Evolutionary conservation across 92 coral and sea anemone species (phyloP), one percentile per base, ranked within the genome.

Genomic region (Chrysogorgia sp.): DNA sequence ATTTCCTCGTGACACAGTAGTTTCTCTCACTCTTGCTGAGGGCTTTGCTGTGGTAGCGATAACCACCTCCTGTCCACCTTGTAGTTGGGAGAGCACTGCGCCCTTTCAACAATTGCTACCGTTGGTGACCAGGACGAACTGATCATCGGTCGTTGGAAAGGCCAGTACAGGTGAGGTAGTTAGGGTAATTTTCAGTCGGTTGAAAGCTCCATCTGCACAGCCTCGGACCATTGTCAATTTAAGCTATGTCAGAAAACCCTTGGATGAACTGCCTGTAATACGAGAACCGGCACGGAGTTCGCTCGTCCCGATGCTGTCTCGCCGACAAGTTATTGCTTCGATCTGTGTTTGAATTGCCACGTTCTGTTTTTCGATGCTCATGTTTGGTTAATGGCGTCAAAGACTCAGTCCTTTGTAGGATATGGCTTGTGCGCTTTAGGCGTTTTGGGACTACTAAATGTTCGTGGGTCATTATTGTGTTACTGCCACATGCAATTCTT

Each of bases 111-210:
- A 25, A 64, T 81, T 67, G 75, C 90, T 75, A 33, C 86, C 81
- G 31, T 86, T 86, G 3, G 86, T 86, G 43, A 80, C 90, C 0
- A 86, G 70, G 48, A 70, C 52, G 12, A 84, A 77, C n/a, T 30
- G 22, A 59, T 74, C 66, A 0, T 77, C 64, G 15, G 17, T 14
- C 0, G 64, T 57, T 14, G 88, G 76, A 63, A 21, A 83, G 24
- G 75, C 79, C 55, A 84, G 76, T 20, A 77, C 63, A 12, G 79
- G 80, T 10, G 81, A 40, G 23, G 83, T 4, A 37, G 82, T 61
- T 9, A 82, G 32, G 1, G 43, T 30, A n/a, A 26, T 28, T 65
- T 82, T 82, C 5, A 72, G 32, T 17, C 29, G 65, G 41, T 82
- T 50, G 37, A 82, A 82, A 8, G 76, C 74, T n/a, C n/a, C n/a